Evolutionary conservation across 2,888 invertebrate species (phyloP), one percentile per base, ranked within the genome.

Genomic region (Caenorhabditis becei): DNA sequence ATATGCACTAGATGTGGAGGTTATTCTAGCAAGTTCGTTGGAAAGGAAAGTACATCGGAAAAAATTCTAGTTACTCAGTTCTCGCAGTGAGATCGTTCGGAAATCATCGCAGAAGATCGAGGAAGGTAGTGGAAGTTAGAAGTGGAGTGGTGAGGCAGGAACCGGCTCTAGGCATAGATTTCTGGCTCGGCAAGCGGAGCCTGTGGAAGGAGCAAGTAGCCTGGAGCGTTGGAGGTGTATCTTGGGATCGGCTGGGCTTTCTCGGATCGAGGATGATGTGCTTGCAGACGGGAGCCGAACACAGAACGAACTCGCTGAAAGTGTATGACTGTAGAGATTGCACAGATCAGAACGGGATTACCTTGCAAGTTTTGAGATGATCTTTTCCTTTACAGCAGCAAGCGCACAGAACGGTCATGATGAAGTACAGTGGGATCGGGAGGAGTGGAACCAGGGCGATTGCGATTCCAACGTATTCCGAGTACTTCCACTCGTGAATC

Each of bases 161-260:
- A 18, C 11, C 14, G 26, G n/a, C 8, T 37, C 41, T 77, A 84
- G 1, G 84, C 84, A 53, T 86, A 87, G 37, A 83, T 83, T 71
- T 89, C 89, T 7, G 89, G 88, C 49, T 88, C 89, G 58, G 89
- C 89, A 10, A 89, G 83, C 0, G 89, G 89, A 20, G 89, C 91
- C 66, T 88, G 88, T 14, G 91, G 89, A 26, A 91, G 86, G 2
- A 91, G 84, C 44, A 88, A 84, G 77, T 91, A 91, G n/a, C 91
- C 91, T 8, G 90, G 90, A 23, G 90, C 88, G 20, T 88, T 80
- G 35, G 86, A 75, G 0, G 88, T 85, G 83, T 89, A 90, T 32
- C 89, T 58, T 0, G 89, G 89, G 8, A 87, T 80, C 18, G 84
- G 80, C 20, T 80, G 77, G 7, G 72, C 62, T 26, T 83, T 83